Conservation (phyloP, 2,113 vertebrate species). For the Oophaga pumilio region DNA sequence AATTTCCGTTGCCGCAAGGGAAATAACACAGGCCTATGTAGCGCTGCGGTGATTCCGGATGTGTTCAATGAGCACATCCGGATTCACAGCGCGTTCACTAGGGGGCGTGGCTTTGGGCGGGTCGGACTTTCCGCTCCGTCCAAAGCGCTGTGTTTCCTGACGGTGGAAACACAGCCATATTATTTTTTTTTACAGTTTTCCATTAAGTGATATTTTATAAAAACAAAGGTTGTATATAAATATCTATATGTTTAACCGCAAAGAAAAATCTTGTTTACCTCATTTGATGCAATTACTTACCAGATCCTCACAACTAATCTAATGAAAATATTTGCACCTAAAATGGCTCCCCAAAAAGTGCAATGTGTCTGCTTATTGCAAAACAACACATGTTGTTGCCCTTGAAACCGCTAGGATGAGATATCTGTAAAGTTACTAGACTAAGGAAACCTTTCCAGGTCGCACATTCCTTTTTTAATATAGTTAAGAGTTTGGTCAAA, state of each 20-base stretch:
- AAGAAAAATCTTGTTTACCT: constrained; percentile 16
- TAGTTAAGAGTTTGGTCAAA: background rate
- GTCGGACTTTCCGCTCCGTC: no score
- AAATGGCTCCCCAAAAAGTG: background rate
- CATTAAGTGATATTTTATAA: background rate
- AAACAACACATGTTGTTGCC: background rate
- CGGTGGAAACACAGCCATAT: no score
- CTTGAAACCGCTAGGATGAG: background rate
- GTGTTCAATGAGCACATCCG: no score
- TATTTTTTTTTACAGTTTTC: background rate
- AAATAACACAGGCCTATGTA: no score
- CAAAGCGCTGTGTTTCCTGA: no score
- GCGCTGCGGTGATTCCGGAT: no score
- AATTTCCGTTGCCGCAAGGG: no score
- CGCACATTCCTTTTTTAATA: background rate
- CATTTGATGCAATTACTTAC: background rate
- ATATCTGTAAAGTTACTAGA: background rate
- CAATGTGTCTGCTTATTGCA: background rate
- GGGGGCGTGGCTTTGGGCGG: no score
- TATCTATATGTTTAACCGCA: background rate
- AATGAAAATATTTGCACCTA: background rate
- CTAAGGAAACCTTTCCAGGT: background rate
- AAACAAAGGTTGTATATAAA: background rate
- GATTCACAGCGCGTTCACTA: no score
- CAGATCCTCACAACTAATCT: background rate